Evolutionary conservation across 2,888 invertebrate genomes (phyloP), one percentile per base, ranked within the genome.

Genomic region (Pyrochroa serraticornis): DNA sequence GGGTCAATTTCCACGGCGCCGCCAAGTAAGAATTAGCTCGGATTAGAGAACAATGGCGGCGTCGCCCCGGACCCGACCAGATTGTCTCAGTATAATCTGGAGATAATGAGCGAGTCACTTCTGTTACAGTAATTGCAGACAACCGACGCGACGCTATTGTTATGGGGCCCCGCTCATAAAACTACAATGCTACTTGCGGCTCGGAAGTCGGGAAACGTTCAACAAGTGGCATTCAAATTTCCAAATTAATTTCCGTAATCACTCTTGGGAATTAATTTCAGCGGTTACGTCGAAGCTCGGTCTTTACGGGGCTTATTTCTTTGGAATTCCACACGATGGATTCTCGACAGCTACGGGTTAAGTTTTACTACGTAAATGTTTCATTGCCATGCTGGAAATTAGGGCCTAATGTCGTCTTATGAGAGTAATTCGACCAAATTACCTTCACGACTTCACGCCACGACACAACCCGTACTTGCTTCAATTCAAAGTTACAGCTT

Each of bases 31-130:
- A 63, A 63, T 68, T 69, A 68, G 64, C 63, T 53, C 38, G 59
- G 66, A 69, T 69, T 68, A 66, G 63, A 51, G 58, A 52, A 65
- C 56, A 65, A 62, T 62, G 65, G 57, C 61, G 55, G 45, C 49
- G 22, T 22, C 22, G 22, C 38, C 52, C 54, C 42, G 44, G 48
- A 36, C 57, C 39, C 56, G 58, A 58, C 50, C 54, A 54, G 60
- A 69, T 70, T 70, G 68, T 69, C 71, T 69, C 65, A 59, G 68
- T 71, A 42, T 31, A 70, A 71, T 71, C 70, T 67, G 63, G 62
- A 69, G 67, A 69, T 71, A 71, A 71, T 71, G 71, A 71, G 69
- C 58, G 61, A 63, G 54, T 62, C 63, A 62, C 66, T 62, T 61
- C 62, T 64, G 64, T 63, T 61, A 62, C 65, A 65, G 68, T 70